Conservation (phyloP, 2,888 invertebrate genomes). For the Acleris laterana region DNA sequence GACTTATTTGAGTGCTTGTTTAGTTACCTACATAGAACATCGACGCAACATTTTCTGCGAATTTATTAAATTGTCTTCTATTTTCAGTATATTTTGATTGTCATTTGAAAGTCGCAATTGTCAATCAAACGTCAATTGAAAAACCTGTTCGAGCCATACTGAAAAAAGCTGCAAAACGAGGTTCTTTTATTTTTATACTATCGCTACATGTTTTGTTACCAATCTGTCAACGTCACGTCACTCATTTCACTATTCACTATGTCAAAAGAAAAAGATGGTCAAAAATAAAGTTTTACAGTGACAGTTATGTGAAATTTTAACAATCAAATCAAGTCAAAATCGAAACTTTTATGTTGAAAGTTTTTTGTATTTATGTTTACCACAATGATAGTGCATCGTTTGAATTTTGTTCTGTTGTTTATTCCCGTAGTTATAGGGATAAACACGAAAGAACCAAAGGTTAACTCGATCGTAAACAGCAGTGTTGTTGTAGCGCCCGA, state of each 20-base stretch:
- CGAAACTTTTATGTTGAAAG: constrained; percentile 26
- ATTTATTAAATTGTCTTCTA: constrained; percentile 21
- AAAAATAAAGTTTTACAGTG: too few relatives aligned
- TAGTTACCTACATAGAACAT: constrained; percentile 10
- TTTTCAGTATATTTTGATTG: constrained; percentile 39
- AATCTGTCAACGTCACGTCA: too few relatives aligned
- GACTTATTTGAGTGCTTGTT: constrained; percentile 16
- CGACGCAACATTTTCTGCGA: constrained; percentile 24
- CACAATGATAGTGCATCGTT: constrained; percentile 17
- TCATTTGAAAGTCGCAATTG: constrained; percentile 75
- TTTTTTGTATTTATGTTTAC: constrained; percentile 19
- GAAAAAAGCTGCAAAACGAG: not conserved
- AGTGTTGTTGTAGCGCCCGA: constrained; percentile 3
- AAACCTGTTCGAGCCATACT: constrained; percentile 9
- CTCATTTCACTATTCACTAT: too few relatives aligned
- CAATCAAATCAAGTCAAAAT: constrained; percentile 10
- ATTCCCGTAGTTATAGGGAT: constrained; percentile 26
- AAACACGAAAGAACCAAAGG: constrained; percentile 2
- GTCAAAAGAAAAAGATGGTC: too few relatives aligned
- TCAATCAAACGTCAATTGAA: constrained; percentile 47
- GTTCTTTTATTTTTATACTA: not conserved
- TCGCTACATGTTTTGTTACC: not conserved
- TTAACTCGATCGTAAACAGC: constrained; percentile 3
- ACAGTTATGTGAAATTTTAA: not conserved
- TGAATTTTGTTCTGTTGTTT: constrained; percentile 20